A percentile compares a stretch with the other conserved stretches of the same genome.
These are phyloP conservation scores for Neoitamus cyanurus DNA, from an alignment of 2,888 invertebrate species.

Conservation along the genomic window DNA sequence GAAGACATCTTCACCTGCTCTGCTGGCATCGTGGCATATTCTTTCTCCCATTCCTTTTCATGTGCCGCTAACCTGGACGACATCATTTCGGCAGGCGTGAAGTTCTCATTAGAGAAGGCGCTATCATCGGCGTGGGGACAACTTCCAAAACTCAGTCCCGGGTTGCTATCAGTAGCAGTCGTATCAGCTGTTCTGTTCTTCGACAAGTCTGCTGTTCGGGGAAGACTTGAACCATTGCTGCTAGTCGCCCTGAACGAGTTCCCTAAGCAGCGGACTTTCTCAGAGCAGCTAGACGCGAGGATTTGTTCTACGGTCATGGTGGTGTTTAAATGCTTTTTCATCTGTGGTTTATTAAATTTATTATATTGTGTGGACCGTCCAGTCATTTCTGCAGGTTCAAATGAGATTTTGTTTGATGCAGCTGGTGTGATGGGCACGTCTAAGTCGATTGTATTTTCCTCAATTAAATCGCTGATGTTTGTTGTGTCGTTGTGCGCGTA, in stretches of 20 bases:
- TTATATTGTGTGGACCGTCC: constrained; percentile 63
- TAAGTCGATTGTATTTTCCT: constrained; percentile 63
- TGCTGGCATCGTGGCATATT: constrained; percentile 62
- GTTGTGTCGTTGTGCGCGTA: constrained; percentile 57
- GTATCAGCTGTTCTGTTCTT: constrained; percentile 50
- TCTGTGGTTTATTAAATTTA: constrained; percentile 41
- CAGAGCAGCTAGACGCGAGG: constrained; percentile 61
- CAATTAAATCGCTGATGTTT: constrained; percentile 62
- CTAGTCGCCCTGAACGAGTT: constrained; percentile 41
- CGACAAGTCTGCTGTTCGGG: constrained; percentile 62
- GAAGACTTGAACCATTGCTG: constrained; percentile 55
- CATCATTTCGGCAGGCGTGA: constrained; percentile 63
- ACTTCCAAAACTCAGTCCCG: constrained; percentile 40
- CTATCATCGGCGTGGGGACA: constrained; percentile 50
- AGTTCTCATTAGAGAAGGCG: constrained; percentile 54
- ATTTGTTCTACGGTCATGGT: constrained; percentile 62
- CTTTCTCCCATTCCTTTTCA: constrained; percentile 63
- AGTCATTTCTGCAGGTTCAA: constrained; percentile 64
- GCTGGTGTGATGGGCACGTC: constrained; percentile 55
- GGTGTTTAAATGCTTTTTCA: neutral
- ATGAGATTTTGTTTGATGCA: constrained; percentile 56
- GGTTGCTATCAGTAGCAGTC: neutral
- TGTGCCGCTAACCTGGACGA: constrained; percentile 60
- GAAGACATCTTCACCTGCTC: neutral
- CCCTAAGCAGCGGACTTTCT: constrained; percentile 58